phyloP scores from a whole-genome alignment of 1,140 invertebrate genomes.

The Arctopsyche grandis region DNA sequence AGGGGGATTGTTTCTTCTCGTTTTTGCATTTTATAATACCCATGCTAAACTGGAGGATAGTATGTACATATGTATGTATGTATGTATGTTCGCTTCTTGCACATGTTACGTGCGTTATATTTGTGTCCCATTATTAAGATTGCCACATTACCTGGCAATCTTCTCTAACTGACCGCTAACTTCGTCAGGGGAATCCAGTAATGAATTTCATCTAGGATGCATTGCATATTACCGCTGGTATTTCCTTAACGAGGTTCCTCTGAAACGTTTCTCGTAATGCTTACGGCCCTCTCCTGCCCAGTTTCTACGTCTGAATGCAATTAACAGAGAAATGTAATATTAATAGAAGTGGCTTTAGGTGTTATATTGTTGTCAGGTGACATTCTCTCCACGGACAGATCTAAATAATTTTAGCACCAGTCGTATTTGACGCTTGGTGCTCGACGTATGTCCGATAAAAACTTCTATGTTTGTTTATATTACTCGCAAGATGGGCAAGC shows the following conservation, averaged over 20 bases:
- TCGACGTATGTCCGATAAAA: too few relatives aligned
- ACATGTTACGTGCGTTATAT: background rate
- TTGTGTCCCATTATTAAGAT: background rate
- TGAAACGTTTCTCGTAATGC: slow-evolving; percentile 3
- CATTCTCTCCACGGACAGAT: too few relatives aligned
- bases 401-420: too few relatives aligned
- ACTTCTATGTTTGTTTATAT: too few relatives aligned
- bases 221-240: background rate
- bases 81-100: background rate
- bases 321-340: background rate
- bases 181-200: slow-evolving; percentile 14
- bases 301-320: too few relatives aligned
- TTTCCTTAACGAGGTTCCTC: background rate
- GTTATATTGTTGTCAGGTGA: too few relatives aligned
- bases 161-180: slow-evolving; percentile 30
- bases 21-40: background rate
- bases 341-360: too few relatives aligned
- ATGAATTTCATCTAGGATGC: background rate
- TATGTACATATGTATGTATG: too few relatives aligned
- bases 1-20: slow-evolving; percentile 20
- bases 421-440: too few relatives aligned
- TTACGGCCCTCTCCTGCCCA: too few relatives aligned
- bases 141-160: slow-evolving; percentile 15
- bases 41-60: too few relatives aligned
- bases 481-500: too few relatives aligned